Evolutionary conservation across 2,113 vertebrate genomes (phyloP), one percentile per base, ranked within the genome.

Genomic region (Nestor notabilis): DNA sequence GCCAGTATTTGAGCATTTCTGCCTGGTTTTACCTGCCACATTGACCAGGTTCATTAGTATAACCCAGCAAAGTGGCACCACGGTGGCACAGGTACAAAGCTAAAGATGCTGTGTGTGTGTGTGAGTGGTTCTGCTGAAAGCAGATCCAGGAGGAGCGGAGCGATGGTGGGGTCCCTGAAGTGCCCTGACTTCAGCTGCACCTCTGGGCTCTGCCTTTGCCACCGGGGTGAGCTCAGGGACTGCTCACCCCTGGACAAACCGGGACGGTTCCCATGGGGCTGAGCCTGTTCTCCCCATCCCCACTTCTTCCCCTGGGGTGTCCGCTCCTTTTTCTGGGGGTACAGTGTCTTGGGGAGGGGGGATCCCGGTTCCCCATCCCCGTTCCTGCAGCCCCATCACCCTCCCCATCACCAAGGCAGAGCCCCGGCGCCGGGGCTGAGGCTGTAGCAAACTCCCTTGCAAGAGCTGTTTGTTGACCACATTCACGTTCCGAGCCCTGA

Each of bases 391-490:
- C 21, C 17, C 96, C 84, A 77, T 49, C 95, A 96, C 95, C 91
- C 96, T 87, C 84, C 53, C 87, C 61, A 16, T 5, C 47, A 43
- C 10, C 13, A 63, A 76, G 86, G 86, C 68, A 66, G 83, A 50
- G 80, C 90, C 92, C 68, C 28, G 17, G 81, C 56, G 64, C 17
- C 25, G 96, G 79, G 91, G 93, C 93, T 95, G 89, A 77, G 69
- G 83, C 96, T 95, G 81, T 9, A 94, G 95, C 95, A 65, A 97
- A 94, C 44, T 97, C 94, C 94, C 72, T 94, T 63, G 96, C 95
- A 89, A 74, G 94, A 98, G 97, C 98, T 98, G 97, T 98, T 98
- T 98, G 98, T 98, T 98, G 98, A 98, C 98, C 98, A 98, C 98
- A 70, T 98, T 98, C 98, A 98, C 98, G 98, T 98, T 98, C 98